Evolutionary conservation across 1,140 invertebrate genomes (phyloP), one percentile per base, ranked within the genome.

Genomic region (Conus ventricosus): DNA sequence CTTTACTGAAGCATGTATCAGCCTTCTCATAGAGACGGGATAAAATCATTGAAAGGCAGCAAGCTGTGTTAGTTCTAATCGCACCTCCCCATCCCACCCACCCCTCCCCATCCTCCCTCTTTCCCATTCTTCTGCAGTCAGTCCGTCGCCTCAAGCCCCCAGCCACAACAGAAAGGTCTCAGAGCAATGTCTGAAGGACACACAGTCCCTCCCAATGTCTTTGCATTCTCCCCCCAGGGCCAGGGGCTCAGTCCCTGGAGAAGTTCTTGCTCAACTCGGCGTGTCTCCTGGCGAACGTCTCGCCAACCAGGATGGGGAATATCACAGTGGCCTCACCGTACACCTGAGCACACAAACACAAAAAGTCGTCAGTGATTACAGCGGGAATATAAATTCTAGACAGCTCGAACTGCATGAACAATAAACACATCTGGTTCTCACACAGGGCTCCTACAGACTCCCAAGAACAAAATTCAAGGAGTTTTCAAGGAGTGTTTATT

Each of bases 281-380:
- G 55, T 94, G 90, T 85, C 93, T 90, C 88, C 91, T 91, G 13
- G 98, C 98, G 97, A 99, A 99, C 88, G 99, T 99, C 96, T 99
- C 97, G 20, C 97, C 98, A 2, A 99, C 98, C 82, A 99, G 95
- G 57, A 99, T 94, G 4, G 99, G 99, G 95, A 99, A 99, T 5
- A 99, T 96, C 15, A 99, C 95, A 87, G 97, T 97, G n/a, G 99
- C 99, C 95, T 99, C 99, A 6, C 97, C 98, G 96, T 98, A 99
- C 39, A 99, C 96, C 96, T 97, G 89, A 27, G 91, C 91, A 87
- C 17, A 89, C 87, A 85, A 53, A 54, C 13, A 87, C 17, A 60
- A 78, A 84, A 15, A 63, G 67, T 88, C 8, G 13, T 63, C 0
- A 67, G 53, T 39, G 39, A 39, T 39, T 0, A 39, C 0, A 39